These are phyloP conservation scores for Aporrectodea caliginosa DNA, from an alignment of 1,140 invertebrate genomes.

Conservation along the genomic window DNA sequence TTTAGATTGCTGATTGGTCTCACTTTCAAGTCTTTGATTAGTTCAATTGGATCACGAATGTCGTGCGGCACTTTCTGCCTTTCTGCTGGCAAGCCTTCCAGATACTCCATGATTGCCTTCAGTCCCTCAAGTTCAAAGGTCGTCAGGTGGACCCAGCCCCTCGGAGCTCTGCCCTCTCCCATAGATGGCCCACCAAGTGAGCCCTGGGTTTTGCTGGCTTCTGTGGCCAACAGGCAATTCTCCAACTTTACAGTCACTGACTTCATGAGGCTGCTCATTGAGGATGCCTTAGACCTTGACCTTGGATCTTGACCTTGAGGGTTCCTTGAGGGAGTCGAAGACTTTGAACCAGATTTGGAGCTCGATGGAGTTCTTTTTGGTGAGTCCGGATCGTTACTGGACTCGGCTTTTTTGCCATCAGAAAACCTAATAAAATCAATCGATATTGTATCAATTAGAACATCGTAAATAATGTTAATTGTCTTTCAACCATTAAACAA, in stretches of 20 bases:
- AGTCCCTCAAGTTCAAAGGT: slow-evolving; percentile 75
- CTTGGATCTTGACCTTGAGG: neutral
- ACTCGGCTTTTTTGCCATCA: no score
- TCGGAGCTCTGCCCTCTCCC: slow-evolving; percentile 19
- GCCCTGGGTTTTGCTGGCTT: slow-evolving; percentile 4
- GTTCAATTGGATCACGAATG: slow-evolving; percentile 78
- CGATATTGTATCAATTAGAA: no score
- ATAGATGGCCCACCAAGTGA: neutral
- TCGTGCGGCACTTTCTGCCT: slow-evolving; percentile 90
- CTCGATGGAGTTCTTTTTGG: neutral
- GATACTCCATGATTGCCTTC: slow-evolving; percentile 78
- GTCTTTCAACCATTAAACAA: no score
- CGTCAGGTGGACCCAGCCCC: slow-evolving; percentile 51
- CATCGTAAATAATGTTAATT: no score
- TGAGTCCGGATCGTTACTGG: slow-evolving; percentile 7
- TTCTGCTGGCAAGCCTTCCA: slow-evolving; percentile 71
- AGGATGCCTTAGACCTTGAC: neutral
- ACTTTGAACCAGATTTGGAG: neutral
- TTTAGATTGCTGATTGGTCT: no score
- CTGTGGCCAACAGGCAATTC: slow-evolving; percentile 11
- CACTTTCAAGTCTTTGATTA: slow-evolving; percentile 76
- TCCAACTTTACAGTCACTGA: slow-evolving; percentile 27
- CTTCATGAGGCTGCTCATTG: slow-evolving; percentile 9
- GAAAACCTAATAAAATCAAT: no score
- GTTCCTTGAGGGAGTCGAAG: neutral